Evolutionary conservation across 2,888 invertebrate genomes (phyloP).

Genomic region (Oligia strigilis): DNA sequence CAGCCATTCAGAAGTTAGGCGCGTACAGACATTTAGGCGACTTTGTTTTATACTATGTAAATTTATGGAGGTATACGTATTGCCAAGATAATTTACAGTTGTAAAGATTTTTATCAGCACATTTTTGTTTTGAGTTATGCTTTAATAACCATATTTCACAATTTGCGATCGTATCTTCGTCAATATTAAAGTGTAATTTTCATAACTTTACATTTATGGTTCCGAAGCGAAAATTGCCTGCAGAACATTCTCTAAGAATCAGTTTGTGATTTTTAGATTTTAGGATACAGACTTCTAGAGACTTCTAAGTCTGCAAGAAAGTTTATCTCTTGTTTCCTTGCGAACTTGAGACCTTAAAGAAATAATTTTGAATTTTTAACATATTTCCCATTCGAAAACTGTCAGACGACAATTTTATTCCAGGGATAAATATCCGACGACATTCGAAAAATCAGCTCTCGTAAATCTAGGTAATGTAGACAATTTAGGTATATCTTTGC

Average conservation of each 20-base stretch:
- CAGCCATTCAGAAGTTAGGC: too few species aligned
- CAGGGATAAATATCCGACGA: background rate
- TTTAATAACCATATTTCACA: background rate
- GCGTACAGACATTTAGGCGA: too few species aligned
- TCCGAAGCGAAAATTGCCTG: background rate
- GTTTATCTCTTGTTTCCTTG: background rate
- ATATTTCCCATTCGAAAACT: background rate
- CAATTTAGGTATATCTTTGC: too few species aligned
- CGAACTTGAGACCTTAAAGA: too few species aligned
- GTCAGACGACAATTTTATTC: background rate
- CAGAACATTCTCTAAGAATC: background rate
- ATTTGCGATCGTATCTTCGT: background rate
- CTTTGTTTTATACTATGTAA: too few species aligned
- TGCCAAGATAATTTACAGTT: slow-evolving; percentile 2
- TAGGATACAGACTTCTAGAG: background rate
- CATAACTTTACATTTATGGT: slow-evolving; percentile 11
- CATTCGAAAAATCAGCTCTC: background rate
- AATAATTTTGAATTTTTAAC: background rate
- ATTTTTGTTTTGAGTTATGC: slow-evolving; percentile 4
- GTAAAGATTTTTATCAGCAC: background rate
- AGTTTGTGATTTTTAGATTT: background rate
- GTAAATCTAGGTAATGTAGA: background rate
- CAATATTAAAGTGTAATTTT: slow-evolving; percentile 23
- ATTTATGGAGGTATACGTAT: background rate
- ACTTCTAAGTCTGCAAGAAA: too few species aligned